Evolutionary conservation across 1,140 invertebrate species (phyloP).

Genomic region (Brachionus asplanchnoidis): DNA sequence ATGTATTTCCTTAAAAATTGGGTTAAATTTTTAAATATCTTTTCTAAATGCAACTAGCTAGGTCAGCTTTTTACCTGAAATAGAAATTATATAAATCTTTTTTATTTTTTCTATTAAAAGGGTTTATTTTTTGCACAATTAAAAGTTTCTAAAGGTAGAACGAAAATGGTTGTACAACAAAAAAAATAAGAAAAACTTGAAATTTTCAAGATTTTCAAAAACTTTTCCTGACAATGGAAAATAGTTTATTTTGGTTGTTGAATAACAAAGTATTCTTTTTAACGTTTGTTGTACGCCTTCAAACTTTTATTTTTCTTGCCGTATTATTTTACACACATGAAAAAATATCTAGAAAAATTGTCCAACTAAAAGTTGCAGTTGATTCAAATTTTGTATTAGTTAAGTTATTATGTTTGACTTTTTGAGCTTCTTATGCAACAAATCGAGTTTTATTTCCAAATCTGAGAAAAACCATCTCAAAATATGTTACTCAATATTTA

Average conservation of each 20-base stretch:
- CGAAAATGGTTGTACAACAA: not conserved
- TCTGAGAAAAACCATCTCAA: not conserved
- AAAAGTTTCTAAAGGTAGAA: not conserved
- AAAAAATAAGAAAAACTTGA: not conserved
- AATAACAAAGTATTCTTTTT: not conserved
- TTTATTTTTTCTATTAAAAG: not conserved
- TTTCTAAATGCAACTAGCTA: not conserved
- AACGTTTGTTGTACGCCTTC: not conserved
- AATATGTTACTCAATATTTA: slow-evolving; percentile 9
- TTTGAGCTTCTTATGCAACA: not conserved
- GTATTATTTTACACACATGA: slow-evolving; percentile 34
- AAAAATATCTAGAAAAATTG: not conserved
- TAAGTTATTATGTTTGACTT: not conserved
- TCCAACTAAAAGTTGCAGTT: slow-evolving; percentile 3
- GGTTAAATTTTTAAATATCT: not conserved
- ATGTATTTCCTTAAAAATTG: not conserved
- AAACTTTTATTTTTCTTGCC: not conserved
- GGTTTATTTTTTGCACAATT: not conserved
- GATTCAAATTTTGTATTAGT: not conserved
- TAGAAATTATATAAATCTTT: not conserved
- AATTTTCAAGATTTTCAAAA: not conserved
- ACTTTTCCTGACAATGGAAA: not conserved
- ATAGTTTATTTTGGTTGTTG: not conserved
- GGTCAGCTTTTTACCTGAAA: not conserved
- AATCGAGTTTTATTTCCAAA: not conserved